phyloP scores from a whole-genome alignment of 2,113 vertebrate species.

The Cryptotis parvus region DNA sequence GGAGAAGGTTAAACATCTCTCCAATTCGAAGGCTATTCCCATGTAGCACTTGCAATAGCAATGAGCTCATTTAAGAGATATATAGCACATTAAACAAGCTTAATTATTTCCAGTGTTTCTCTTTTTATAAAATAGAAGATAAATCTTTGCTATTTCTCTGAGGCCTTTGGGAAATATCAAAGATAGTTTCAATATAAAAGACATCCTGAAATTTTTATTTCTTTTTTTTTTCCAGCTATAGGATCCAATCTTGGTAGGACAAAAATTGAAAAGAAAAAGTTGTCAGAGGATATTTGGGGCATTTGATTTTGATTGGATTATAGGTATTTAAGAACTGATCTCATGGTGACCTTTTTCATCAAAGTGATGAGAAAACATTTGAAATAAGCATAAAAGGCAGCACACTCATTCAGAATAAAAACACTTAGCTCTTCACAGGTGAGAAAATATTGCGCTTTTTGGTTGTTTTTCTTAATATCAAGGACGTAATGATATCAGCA shows the following conservation, averaged over 20 bases:
- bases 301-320: not conserved
- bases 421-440: not conserved
- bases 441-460: not conserved
- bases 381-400: constrained; percentile 52
- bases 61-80: constrained; percentile 59
- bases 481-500: constrained; percentile 52
- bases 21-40: constrained; percentile 37
- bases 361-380: not conserved
- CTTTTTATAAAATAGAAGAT: constrained; percentile 33
- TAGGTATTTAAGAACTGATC: not conserved
- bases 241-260: not conserved
- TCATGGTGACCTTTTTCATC: not conserved
- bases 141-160: constrained; percentile 35
- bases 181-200: constrained; percentile 37
- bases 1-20: constrained; percentile 11
- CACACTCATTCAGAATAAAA: not conserved
- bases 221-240: constrained; percentile 45
- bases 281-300: not conserved
- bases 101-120: constrained; percentile 47
- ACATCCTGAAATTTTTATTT: constrained; percentile 24
- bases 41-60: not conserved
- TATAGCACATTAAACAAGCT: constrained; percentile 25
- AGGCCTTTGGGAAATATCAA: constrained; percentile 51
- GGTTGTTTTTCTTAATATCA: constrained; percentile 3
- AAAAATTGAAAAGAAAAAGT: constrained; percentile 30